Conservation (phyloP, 2,888 invertebrate species). For the Antheraea assamensis region DNA sequence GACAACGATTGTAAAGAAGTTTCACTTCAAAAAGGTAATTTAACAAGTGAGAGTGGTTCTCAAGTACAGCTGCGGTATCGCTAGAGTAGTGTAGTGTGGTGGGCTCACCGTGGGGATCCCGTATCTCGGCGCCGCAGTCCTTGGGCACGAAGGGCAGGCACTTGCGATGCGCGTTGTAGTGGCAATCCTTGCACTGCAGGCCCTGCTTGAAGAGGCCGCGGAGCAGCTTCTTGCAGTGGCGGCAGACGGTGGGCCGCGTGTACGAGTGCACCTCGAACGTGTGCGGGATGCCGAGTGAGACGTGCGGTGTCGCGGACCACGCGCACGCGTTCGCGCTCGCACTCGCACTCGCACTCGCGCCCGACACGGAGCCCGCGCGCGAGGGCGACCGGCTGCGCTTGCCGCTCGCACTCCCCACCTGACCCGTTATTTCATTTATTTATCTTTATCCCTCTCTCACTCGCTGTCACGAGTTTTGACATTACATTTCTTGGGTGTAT, state of each 20-base stretch:
- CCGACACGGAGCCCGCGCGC: constrained; percentile 79
- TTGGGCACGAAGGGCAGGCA: constrained; percentile 94
- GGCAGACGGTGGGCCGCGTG: constrained; percentile 97
- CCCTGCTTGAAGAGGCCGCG: constrained; percentile 98
- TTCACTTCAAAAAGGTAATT: not conserved
- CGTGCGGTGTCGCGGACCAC: constrained; percentile 40
- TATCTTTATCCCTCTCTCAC: not conserved
- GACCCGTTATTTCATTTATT: not conserved
- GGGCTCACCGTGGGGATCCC: constrained; percentile 81
- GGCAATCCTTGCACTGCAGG: constrained; percentile 98
- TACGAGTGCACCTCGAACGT: constrained; percentile 98
- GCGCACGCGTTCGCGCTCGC: too few species aligned
- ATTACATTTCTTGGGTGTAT: too few species aligned
- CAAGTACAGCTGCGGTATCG: not conserved
- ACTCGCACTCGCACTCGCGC: too few species aligned
- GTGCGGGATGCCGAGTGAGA: constrained; percentile 86
- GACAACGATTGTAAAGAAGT: too few species aligned
- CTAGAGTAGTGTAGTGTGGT: not conserved
- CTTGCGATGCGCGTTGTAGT: constrained; percentile 97
- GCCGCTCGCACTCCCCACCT: constrained; percentile 44
- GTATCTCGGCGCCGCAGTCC: constrained; percentile 89
- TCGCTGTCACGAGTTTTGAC: too few species aligned
- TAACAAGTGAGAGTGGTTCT: not conserved
- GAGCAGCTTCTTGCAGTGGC: constrained; percentile 96
- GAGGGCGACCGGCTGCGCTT: constrained; percentile 87